Evolutionary conservation across 2,113 vertebrate species (phyloP), one percentile per base, ranked within the genome.

Genomic region (Bambusicola thoracicus): DNA sequence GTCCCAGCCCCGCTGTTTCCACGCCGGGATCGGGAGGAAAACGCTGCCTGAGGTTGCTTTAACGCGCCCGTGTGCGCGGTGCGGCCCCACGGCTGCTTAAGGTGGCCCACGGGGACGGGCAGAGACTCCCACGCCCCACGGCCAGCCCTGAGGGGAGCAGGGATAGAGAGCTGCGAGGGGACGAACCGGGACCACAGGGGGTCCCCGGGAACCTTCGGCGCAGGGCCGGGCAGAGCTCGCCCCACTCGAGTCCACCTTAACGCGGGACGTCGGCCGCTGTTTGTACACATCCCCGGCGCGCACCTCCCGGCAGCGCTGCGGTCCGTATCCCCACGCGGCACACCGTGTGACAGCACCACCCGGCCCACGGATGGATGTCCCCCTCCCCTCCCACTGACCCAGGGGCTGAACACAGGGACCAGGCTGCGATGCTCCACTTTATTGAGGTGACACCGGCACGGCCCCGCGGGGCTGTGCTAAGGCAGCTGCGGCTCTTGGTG

Each of bases 201-300:
- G 16, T 1, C 9, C 6, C 22, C 25, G 2, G 17, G 48, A 63
- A 7, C 4, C 25, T 7, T 24, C 32, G 3, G 3, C 17, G 13
- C 13, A 5, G 32, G 56, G 12, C 18, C 17, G 9, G 13, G 46
- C 18, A 17, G 24, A 25, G 21, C 30, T 9, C 22, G 13, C 70
- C 49, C 44, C 44, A 0, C 19, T 38, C 73, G 79, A 95, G 83
- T 94, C 98, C 97, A 98, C 98, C 98, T 98, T 98, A 98, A 98
- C 82, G 24, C 46, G 22, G 91, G 86, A 36, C 32, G 40, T 76
- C 17, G 2, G 78, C 41, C 40, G 10, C 85, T 97, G 97, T 98
- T 98, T 98, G 97, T 49, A 49, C 96, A 98, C 53, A 55, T 10
- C 53, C 27, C 15, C 98, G 97, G 87, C 0, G 92, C 62, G 93